These are phyloP conservation scores for Neolamprologus ventralis DNA, from an alignment of 2,113 vertebrate genomes.

Conservation along the genomic window DNA sequence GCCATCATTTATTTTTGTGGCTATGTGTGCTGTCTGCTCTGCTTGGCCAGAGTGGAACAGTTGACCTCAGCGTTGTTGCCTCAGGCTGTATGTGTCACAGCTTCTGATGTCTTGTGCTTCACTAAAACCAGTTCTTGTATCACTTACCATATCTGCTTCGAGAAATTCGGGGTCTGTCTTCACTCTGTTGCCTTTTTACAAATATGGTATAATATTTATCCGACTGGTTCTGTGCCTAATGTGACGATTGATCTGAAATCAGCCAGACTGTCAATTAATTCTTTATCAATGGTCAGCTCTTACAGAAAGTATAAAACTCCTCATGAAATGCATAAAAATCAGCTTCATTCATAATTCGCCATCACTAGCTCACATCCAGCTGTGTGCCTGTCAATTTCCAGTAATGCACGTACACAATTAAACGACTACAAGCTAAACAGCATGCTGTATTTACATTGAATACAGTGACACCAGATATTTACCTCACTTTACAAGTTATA, in stretches of 20 bases:
- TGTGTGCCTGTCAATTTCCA: not conserved
- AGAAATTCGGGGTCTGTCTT: not conserved
- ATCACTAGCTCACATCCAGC: not conserved
- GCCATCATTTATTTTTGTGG: constrained; percentile 34
- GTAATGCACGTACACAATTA: not conserved
- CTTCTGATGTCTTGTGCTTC: constrained; percentile 30
- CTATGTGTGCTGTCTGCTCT: not conserved
- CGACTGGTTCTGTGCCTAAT: not conserved
- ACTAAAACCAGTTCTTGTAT: not conserved
- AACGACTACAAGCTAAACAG: not conserved
- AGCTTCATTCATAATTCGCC: not conserved
- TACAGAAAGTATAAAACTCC: not conserved
- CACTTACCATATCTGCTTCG: not conserved
- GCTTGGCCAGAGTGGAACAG: not conserved
- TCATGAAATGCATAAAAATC: not conserved
- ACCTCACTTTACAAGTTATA: not conserved
- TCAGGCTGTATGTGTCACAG: constrained; percentile 38
- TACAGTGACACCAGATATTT: not conserved
- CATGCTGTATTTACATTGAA: not conserved
- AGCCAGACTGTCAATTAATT: not conserved
- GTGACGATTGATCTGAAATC: not conserved
- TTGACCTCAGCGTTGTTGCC: constrained; percentile 29
- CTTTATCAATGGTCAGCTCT: not conserved
- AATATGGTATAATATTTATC: not conserved
- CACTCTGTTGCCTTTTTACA: not conserved